Percentiles rank a stretch among this genome's conserved stretches.
phyloP scores from a whole-genome alignment of 2,888 invertebrate species.

The Anarsia innoxiella region DNA sequence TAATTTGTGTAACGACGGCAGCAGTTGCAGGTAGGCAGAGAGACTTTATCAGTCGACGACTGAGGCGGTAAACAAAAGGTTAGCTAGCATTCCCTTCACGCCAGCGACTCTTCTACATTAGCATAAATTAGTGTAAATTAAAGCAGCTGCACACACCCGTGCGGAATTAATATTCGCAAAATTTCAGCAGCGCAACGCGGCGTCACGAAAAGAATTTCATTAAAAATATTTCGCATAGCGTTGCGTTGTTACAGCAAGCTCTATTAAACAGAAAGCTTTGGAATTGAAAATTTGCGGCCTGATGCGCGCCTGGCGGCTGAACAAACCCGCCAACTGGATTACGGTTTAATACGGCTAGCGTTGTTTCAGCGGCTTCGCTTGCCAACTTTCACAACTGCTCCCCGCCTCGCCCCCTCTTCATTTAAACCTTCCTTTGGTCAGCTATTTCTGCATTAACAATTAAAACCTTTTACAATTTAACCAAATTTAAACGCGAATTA shows the following conservation, averaged over 20 bases:
- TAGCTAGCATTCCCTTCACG: conserved; percentile 11
- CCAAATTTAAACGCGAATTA: no score
- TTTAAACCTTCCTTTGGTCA: not conserved
- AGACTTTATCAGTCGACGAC: conserved; percentile 6
- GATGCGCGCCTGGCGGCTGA: conserved; percentile 24
- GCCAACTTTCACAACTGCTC: no score
- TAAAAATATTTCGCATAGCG: conserved; percentile 37
- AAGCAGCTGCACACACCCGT: conserved; percentile 26
- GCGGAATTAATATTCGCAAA: conserved; percentile 35
- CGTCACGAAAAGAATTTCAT: conserved; percentile 37
- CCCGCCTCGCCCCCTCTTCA: not conserved
- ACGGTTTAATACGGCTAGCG: conserved; percentile 26
- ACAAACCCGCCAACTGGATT: conserved; percentile 31
- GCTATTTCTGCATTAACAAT: not conserved
- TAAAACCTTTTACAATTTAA: no score
- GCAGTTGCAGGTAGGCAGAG: no score
- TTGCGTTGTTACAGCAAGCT: conserved; percentile 17
- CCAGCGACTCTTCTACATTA: conserved; percentile 22
- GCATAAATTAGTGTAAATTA: conserved; percentile 37
- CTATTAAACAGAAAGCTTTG: conserved; percentile 32
- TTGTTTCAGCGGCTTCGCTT: conserved; percentile 23
- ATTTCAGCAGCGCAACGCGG: conserved; percentile 25
- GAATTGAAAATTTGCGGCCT: conserved; percentile 29
- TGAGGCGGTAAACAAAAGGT: conserved; percentile 13
- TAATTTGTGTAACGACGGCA: conserved; percentile 14